phyloP scores from a whole-genome alignment of 2,113 vertebrate genomes.

The Siphamia tubifer region DNA sequence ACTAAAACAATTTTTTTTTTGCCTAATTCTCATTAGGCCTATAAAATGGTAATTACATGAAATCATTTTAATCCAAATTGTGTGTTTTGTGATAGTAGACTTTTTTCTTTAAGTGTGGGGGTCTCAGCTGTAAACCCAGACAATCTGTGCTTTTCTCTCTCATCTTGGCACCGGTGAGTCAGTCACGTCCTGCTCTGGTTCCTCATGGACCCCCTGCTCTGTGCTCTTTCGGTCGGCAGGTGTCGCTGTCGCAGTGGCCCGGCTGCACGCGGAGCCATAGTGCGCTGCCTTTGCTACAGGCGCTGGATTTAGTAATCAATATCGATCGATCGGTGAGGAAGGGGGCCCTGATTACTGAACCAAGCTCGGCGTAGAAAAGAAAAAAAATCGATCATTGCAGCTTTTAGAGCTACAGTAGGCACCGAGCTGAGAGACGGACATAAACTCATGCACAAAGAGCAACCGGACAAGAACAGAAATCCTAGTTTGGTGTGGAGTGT shows the following conservation, averaged over 20 bases:
- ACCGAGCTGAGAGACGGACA: slow-evolving; percentile 69
- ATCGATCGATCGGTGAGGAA: slow-evolving; percentile 84
- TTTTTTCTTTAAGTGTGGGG: not conserved
- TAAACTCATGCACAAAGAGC: slow-evolving; percentile 69
- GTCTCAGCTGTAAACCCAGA: slow-evolving; percentile 11
- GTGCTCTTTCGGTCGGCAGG: slow-evolving; percentile 64
- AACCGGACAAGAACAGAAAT: slow-evolving; percentile 56
- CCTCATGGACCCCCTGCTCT: slow-evolving; percentile 48
- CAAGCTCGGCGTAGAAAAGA: slow-evolving; percentile 80
- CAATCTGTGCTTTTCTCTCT: not conserved
- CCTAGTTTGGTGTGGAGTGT: slow-evolving; percentile 47
- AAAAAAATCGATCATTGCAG: slow-evolving; percentile 83
- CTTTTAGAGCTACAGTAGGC: slow-evolving; percentile 84
- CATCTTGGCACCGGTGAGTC: not conserved
- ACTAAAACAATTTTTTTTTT: too few species aligned
- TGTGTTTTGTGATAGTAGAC: too few species aligned
- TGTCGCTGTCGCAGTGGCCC: slow-evolving; percentile 75
- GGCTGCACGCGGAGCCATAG: slow-evolving; percentile 57
- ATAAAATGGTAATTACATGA: too few species aligned
- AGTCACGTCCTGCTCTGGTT: slow-evolving; percentile 47
- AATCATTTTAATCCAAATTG: too few species aligned
- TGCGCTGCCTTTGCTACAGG: slow-evolving; percentile 77
- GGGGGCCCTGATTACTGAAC: slow-evolving; percentile 86
- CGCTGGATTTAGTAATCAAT: slow-evolving; percentile 83
- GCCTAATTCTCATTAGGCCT: too few species aligned